Percentiles rank a stretch among this genome's conserved stretches.
Conservation (phyloP, 2,797 vertebrate genomes). For the Morus bassanus region DNA sequence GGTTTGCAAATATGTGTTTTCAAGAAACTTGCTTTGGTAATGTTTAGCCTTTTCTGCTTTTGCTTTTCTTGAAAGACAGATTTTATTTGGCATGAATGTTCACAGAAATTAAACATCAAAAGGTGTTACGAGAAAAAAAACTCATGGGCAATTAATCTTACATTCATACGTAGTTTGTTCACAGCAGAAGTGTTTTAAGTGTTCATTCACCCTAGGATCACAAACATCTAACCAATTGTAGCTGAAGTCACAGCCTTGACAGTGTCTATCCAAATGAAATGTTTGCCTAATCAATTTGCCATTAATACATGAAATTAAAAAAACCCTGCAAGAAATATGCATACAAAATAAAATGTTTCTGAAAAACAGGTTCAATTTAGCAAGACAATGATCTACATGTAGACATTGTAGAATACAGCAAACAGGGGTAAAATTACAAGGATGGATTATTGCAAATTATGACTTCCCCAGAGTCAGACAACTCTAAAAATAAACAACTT, state of each 20-base stretch:
- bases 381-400: background rate
- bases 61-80: background rate
- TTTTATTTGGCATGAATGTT: background rate
- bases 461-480: background rate
- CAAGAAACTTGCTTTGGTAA: background rate
- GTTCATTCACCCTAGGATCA: background rate
- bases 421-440: background rate
- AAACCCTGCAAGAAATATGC: background rate
- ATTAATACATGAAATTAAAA: background rate
- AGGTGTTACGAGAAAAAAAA: background rate
- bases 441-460: background rate
- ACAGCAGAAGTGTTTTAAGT: background rate
- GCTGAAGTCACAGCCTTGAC: background rate
- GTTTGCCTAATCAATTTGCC: background rate
- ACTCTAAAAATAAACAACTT: background rate
- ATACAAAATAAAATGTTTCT: background rate
- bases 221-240: background rate
- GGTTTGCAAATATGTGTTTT: background rate
- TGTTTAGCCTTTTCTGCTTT: background rate
- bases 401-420: accelerated
- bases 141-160: background rate
- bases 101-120: background rate
- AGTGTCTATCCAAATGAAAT: background rate
- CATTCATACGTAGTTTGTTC: background rate
- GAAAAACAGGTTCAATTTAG: background rate